Evolutionary conservation across 2,888 invertebrate genomes (phyloP).

Genomic region (Spodoptera littoralis): DNA sequence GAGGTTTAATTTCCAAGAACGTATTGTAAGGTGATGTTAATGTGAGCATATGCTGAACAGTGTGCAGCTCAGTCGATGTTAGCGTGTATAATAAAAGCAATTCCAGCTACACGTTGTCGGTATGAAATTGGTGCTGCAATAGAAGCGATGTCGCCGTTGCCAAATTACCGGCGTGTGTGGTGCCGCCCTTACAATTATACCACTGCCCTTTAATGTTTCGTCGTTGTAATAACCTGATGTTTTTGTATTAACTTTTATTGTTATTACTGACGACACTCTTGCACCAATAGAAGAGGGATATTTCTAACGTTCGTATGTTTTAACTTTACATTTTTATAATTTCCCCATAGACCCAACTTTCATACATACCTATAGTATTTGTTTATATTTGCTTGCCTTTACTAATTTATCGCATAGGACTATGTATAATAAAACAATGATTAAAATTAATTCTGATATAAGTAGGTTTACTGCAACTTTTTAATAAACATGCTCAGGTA

Average conservation of each 20-base stretch:
- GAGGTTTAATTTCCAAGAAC: neutral
- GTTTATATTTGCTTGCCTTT: too few relatives aligned
- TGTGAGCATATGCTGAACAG: conserved; percentile 24
- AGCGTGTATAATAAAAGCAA: conserved; percentile 67
- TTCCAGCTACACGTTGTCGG: conserved; percentile 66
- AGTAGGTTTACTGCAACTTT: conserved; percentile 10
- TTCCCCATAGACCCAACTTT: neutral
- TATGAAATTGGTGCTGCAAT: conserved; percentile 72
- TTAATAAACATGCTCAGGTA: neutral
- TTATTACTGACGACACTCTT: conserved; percentile 52
- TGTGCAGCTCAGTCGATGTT: conserved; percentile 42
- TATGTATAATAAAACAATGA: too few relatives aligned
- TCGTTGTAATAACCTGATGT: conserved; percentile 64
- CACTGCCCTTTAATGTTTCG: conserved; percentile 61
- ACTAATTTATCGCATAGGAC: too few relatives aligned
- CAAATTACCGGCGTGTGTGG: conserved; percentile 69
- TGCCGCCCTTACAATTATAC: conserved; percentile 67
- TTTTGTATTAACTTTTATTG: conserved; percentile 71
- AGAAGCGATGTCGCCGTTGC: conserved; percentile 68
- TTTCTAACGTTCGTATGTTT: conserved; percentile 33
- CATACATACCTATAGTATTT: too few relatives aligned
- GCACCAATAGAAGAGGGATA: conserved; percentile 47
- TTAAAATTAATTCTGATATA: too few relatives aligned
- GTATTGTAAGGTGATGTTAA: conserved; percentile 30
- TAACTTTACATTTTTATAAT: conserved; percentile 44